Percentiles rank a stretch among this genome's conserved stretches.
phyloP scores from a whole-genome alignment of 2,888 invertebrate genomes.

The Zootermopsis nevadensis region DNA sequence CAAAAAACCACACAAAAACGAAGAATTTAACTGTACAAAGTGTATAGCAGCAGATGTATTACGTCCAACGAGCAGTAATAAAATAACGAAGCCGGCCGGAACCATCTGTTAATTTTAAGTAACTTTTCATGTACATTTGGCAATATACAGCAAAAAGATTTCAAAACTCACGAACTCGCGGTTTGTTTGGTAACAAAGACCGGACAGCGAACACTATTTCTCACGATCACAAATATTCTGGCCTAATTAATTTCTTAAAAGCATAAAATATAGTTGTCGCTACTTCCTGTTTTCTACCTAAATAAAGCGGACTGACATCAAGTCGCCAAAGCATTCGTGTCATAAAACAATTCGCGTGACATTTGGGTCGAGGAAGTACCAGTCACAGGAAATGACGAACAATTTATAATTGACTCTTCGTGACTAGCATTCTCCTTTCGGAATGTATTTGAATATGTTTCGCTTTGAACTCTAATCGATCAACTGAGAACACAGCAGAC shows the following conservation, averaged over 20 bases:
- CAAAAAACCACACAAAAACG: no score
- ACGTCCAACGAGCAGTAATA: no score
- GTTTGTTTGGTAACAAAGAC: no score
- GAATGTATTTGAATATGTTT: not conserved
- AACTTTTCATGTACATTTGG: no score
- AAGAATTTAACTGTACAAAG: no score
- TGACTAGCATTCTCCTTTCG: not conserved
- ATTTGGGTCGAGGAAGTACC: not conserved
- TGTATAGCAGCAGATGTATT: no score
- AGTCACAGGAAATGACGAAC: not conserved
- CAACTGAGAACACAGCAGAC: not conserved
- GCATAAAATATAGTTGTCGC: not conserved
- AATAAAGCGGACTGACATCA: not conserved
- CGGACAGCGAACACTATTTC: not conserved
- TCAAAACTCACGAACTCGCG: no score
- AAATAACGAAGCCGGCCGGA: no score
- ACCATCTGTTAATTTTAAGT: no score
- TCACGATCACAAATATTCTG: not conserved
- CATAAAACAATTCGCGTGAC: not conserved
- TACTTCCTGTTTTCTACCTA: not conserved
- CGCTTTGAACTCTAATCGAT: not conserved
- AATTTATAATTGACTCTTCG: not conserved
- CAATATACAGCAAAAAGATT: no score
- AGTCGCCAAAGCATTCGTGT: not conserved
- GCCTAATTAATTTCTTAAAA: not conserved